These are phyloP conservation scores for Erynnis tages DNA, from an alignment of 2,888 invertebrate genomes.

Conservation along the genomic window DNA sequence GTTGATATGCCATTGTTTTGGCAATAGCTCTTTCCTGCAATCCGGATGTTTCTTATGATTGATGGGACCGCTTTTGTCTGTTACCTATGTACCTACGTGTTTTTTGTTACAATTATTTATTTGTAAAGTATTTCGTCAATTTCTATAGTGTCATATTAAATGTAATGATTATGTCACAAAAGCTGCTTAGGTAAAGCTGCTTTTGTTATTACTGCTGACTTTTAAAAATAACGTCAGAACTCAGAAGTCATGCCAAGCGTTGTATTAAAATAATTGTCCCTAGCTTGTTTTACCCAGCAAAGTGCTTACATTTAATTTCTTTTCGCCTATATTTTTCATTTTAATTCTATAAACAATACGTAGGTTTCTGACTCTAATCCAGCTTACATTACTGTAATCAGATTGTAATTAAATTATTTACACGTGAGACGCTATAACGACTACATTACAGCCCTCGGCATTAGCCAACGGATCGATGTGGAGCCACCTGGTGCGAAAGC, in stretches of 20 bases:
- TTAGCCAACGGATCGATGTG: constrained; percentile 41
- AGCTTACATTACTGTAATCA: constrained; percentile 27
- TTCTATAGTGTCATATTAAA: no score
- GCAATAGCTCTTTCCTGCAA: constrained; percentile 45
- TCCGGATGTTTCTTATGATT: constrained; percentile 43
- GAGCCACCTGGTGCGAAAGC: constrained; percentile 54
- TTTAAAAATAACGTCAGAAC: no score
- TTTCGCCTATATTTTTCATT: constrained; percentile 7
- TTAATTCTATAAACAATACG: constrained; percentile 21
- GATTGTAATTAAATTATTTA: constrained; percentile 27
- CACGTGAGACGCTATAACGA: constrained; percentile 28
- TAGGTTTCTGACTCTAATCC: constrained; percentile 26
- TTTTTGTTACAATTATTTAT: neutral
- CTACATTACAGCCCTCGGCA: constrained; percentile 30
- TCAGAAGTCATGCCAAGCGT: no score
- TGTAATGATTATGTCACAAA: no score
- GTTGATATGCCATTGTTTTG: constrained; percentile 68
- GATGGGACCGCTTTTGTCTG: constrained; percentile 34
- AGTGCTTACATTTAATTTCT: neutral
- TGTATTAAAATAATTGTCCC: no score
- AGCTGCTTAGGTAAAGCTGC: no score
- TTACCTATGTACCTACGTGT: neutral
- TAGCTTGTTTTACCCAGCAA: neutral
- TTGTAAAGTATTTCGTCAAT: no score
- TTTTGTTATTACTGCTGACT: no score